Conservation (phyloP, 1,140 invertebrate species). For the Procambarus clarkii region DNA sequence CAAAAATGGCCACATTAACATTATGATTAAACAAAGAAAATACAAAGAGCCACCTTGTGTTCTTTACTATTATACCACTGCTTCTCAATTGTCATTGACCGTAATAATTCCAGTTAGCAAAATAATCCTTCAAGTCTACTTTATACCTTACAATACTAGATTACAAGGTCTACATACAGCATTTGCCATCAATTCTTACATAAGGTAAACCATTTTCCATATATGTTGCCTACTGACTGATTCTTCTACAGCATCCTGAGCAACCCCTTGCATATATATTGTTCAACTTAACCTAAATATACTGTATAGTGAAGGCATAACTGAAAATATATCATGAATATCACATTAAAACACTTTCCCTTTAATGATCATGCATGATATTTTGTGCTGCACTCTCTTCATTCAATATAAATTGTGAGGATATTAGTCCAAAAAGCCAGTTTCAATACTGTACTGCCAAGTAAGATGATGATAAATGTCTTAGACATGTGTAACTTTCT, state of each 20-base stretch:
- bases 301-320: background rate
- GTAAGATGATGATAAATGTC: background rate
- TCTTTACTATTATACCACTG: no score
- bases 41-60: no score
- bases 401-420: background rate
- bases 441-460: background rate
- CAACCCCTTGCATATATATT: background rate
- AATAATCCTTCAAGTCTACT: background rate
- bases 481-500: background rate
- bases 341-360: background rate
- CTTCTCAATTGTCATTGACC: no score
- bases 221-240: background rate
- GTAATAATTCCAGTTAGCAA: no score
- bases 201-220: background rate
- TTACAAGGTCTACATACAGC: background rate
- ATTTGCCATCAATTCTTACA: background rate
- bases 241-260: background rate
- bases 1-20: no score
- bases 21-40: no score
- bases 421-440: slow-evolving; percentile 10
- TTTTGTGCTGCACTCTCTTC: slow-evolving; percentile 9
- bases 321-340: background rate
- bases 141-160: background rate
- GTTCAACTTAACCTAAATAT: slow-evolving; percentile 9
- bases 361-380: background rate